Evolutionary conservation across 1,140 invertebrate genomes (phyloP).

Genomic region (Bombyx mori): DNA sequence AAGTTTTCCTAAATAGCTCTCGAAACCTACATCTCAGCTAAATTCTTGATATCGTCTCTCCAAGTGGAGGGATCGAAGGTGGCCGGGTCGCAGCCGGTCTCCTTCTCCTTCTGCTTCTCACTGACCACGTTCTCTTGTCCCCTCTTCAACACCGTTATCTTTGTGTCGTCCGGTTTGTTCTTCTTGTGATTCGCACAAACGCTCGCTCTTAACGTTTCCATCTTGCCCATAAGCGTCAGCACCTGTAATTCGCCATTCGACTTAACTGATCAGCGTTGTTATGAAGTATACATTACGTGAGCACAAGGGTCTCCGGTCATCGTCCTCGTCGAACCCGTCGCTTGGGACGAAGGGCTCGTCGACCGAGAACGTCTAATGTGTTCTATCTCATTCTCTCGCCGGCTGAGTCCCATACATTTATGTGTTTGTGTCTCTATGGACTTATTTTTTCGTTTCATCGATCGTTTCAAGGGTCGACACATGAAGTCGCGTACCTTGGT

Average conservation of each 20-base stretch:
- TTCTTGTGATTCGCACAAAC: conserved; percentile 51
- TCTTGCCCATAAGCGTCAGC: conserved; percentile 78
- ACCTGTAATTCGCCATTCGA: conserved; percentile 61
- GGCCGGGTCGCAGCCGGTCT: conserved; percentile 26
- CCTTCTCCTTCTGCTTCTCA: conserved; percentile 34
- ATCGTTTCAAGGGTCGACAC: neutral
- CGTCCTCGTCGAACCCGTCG: too few species aligned
- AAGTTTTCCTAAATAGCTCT: neutral
- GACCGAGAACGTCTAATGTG: too few species aligned
- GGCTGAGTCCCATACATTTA: too few species aligned
- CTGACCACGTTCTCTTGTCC: conserved; percentile 37
- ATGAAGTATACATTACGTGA: neutral
- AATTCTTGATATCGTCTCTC: conserved; percentile 45
- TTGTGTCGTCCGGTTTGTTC: conserved; percentile 40
- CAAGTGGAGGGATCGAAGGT: conserved; percentile 42
- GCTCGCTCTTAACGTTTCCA: conserved; percentile 67
- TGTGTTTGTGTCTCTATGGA: too few species aligned
- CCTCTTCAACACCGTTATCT: conserved; percentile 51
- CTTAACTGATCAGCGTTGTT: too few species aligned
- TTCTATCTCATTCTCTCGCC: too few species aligned
- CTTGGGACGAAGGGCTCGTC: too few species aligned
- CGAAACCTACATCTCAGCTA: conserved; percentile 33
- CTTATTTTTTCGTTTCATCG: too few species aligned
- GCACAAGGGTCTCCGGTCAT: neutral
- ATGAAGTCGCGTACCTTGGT: conserved; percentile 32